phyloP scores from a whole-genome alignment of 2,113 vertebrate species.

The Tetrao urogallus region DNA sequence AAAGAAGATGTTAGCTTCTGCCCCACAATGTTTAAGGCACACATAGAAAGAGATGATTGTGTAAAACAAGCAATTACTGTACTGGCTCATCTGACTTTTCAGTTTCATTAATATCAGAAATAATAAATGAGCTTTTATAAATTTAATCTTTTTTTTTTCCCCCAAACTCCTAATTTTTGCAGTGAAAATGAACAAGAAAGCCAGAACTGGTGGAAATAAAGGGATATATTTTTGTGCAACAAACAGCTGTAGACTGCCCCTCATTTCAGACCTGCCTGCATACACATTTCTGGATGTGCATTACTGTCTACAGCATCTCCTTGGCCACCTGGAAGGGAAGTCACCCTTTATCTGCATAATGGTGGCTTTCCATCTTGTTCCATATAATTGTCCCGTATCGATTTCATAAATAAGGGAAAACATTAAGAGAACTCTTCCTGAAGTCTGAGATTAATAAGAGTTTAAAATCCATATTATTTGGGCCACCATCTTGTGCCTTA shows the following conservation, averaged over 20 bases:
- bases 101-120: neutral
- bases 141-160: neutral
- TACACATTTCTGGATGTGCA: neutral
- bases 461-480: neutral
- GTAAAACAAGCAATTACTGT: neutral
- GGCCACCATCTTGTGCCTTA: neutral
- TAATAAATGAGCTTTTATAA: neutral
- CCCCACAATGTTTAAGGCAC: neutral
- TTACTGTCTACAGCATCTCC: neutral
- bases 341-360: neutral
- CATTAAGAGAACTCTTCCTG: neutral
- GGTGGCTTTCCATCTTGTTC: neutral
- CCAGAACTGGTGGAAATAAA: neutral
- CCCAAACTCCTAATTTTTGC: neutral
- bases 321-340: neutral
- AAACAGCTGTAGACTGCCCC: neutral
- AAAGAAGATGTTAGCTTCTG: neutral
- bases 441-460: neutral
- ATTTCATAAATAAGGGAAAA: neutral
- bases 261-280: neutral
- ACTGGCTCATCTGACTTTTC: neutral
- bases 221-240: neutral
- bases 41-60: neutral
- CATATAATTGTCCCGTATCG: neutral
- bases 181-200: neutral